Evolutionary conservation across 1,140 invertebrate genomes (phyloP).

Genomic region (Ceratitis capitata): DNA sequence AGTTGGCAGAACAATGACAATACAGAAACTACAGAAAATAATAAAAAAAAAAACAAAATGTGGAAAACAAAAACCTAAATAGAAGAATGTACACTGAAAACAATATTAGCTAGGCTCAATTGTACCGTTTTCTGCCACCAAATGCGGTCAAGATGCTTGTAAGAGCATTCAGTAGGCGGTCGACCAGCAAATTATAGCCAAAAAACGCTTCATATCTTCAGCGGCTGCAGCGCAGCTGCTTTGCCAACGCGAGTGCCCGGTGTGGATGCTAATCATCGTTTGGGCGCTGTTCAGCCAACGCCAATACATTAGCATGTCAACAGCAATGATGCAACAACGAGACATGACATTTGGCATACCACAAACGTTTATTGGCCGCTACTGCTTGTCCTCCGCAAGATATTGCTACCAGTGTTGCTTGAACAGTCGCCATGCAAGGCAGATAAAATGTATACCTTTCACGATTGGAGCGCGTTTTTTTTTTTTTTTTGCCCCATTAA

Average conservation of each 20-base stretch:
- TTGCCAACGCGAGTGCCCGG: neutral
- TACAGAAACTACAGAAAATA: neutral
- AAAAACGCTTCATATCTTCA: neutral
- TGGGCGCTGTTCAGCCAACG: neutral
- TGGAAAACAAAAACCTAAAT: neutral
- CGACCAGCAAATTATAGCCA: constrained; percentile 19
- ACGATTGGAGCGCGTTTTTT: neutral
- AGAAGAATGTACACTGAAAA: neutral
- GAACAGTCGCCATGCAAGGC: neutral
- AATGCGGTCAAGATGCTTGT: constrained; percentile 8
- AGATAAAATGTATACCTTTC: neutral
- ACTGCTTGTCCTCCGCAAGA: neutral
- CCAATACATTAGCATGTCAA: constrained; percentile 38
- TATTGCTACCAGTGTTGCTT: constrained; percentile 29
- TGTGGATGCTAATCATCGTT: neutral
- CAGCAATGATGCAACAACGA: constrained; percentile 18
- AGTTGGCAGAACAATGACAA: neutral
- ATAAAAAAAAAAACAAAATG: neutral
- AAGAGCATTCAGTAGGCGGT: neutral
- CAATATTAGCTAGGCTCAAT: neutral
- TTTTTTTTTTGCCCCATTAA: too few species aligned
- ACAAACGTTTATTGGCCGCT: neutral
- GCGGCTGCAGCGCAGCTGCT: neutral
- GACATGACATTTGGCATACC: neutral
- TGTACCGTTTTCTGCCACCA: neutral